Base-by-base conservation (phyloP, 2,888 invertebrate genomes). In the Spialia ferax region DNA sequence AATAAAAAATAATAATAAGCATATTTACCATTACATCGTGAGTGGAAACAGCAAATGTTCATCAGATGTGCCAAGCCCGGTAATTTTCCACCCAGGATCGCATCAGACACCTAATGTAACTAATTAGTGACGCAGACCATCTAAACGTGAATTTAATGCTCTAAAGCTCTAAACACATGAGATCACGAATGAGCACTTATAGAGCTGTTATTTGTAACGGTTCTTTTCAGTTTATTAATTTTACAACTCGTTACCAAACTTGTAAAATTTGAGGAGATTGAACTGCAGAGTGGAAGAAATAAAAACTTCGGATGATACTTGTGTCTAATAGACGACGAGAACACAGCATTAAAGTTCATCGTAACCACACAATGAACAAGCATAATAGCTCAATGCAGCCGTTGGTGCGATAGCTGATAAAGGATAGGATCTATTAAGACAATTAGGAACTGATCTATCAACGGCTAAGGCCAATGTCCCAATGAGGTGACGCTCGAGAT, bases 391-490 rank as follows among this genome's bases (percentile, higher is more conserved):
- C 22, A 57, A 15, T 13, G 5, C n/a, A 42, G 5, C 4, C 42
- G 42, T 15, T 45, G 45, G 45, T 7, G 48, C 20, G 11, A 48
- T 48, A 11, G 11, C 79, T 80, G 80, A n/a, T n/a, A n/a, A n/a
- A 88, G 87, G 90, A 89, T 85, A 84, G 81, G 78, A 75, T 84
- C 86, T 82, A 89, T 89, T 89, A 87, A 80, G 78, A 82, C 87
- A 89, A 91, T 91, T 88, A 89, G 79, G 80, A 81, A 85, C 80
- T 81, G 83, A 86, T 87, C 82, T 38, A 65, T 57, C 56, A 65
- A 50, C 59, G 54, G 20, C 54, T 66, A 45, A 66, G 66, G 66
- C 60, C 66, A 66, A 66, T 66, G 60, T 60, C 52, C 60, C 66
- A 20, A 48, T 23, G 52, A 60, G 65, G 60, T 60, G 66, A 54